Evolutionary conservation across 2,888 invertebrate species (phyloP).

Genomic region (Leucophora obtusa): DNA sequence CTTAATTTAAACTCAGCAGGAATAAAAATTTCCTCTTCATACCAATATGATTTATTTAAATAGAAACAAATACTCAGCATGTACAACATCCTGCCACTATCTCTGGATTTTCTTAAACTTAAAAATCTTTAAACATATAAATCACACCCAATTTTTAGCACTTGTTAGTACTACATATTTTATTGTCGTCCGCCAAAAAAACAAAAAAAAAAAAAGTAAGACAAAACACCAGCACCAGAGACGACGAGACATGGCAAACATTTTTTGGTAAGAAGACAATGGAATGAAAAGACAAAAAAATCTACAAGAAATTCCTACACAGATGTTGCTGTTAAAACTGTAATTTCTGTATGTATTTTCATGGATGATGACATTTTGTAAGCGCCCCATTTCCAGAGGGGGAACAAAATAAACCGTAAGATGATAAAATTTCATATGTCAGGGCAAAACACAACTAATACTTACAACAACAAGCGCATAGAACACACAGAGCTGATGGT

Average conservation of each 20-base stretch:
- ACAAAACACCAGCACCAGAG: background rate
- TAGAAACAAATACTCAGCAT: conserved; percentile 60
- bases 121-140: conserved; percentile 56
- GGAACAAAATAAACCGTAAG: conserved; percentile 1
- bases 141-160: conserved; percentile 63
- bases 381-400: background rate
- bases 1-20: background rate
- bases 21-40: background rate
- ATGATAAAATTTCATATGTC: conserved; percentile 15
- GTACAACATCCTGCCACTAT: conserved; percentile 53
- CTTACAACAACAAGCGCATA: background rate
- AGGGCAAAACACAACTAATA: conserved; percentile 2
- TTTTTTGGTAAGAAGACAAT: conserved; percentile 35
- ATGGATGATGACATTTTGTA: conserved; percentile 48
- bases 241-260: conserved; percentile 14
- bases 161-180: conserved; percentile 47
- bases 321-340: conserved; percentile 20
- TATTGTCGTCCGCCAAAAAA: conserved; percentile 14
- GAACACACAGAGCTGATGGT: conserved; percentile 4
- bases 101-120: conserved; percentile 43
- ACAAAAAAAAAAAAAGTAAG: too few relatives aligned
- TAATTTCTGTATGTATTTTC: conserved; percentile 23
- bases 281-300: conserved; percentile 9
- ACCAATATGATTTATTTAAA: conserved; percentile 61
- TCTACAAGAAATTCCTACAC: conserved; percentile 21